Evolutionary conservation across 2,797 vertebrate genomes (phyloP), one percentile per base, ranked within the genome.

Genomic region (Apogon hyalosoma): DNA sequence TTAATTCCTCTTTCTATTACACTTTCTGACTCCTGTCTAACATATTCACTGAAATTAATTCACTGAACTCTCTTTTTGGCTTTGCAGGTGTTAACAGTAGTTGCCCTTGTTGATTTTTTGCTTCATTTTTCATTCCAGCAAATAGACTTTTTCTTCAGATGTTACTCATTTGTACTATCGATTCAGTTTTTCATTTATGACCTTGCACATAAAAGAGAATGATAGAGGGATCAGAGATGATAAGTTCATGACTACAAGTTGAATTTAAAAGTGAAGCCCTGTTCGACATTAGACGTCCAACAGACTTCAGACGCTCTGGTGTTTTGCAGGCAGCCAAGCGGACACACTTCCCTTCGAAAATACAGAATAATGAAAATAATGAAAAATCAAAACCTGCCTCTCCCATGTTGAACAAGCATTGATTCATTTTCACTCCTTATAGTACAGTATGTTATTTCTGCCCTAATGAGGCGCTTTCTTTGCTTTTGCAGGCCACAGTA

Each of bases 21-120:
- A 15, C 39, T 66, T 28, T 36, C 3, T 49, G 18, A 5, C 14
- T 42, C 10, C 3, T 21, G 15, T 7, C 16, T 39, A 0, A 12
- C 0, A 33, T 43, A 18, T 54, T 19, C 5, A 51, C 4, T 18
- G 39, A 11, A 31, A 6, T 54, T 21, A 48, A 57, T 18, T 48
- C 15, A 10, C 6, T 16, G 53, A 4, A 8, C 40, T 66, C 59
- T 50, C 40, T 66, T 63, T 50, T 64, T n/a, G n/a, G n/a, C n/a
- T n/a, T n/a, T n/a, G n/a, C n/a, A n/a, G n/a, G n/a, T n/a, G n/a
- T n/a, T n/a, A n/a, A n/a, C n/a, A n/a, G n/a, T n/a, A n/a, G n/a
- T n/a, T n/a, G n/a, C n/a, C n/a, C n/a, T n/a, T n/a, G n/a, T n/a
- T n/a, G n/a, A n/a, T n/a, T n/a, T 3, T 21, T 14, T 12, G 3